Evolutionary conservation across 2,888 invertebrate genomes (phyloP), one percentile per base, ranked within the genome.

Genomic region (Dyspetes luteomarginatus): DNA sequence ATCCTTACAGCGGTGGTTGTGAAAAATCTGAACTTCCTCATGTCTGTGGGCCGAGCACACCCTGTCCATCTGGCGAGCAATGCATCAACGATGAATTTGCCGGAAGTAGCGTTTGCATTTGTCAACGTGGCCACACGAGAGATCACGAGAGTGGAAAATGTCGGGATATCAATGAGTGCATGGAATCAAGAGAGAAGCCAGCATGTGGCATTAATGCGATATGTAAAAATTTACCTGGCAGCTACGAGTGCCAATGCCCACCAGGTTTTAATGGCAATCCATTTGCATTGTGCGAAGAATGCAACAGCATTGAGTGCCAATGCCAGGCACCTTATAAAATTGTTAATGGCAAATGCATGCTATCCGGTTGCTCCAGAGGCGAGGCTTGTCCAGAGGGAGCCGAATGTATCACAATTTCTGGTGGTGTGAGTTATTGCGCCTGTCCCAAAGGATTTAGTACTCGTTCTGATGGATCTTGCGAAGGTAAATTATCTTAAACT

Each of bases 171-270:
- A 96, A 98, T 89, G 98, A 98, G 92, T 98, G 98, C 89, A 94
- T 95, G 2, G 95, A 96, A 86, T 93, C 95, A 28, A 92, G 94
- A 71, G 96, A 95, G 73, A 96, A 96, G 85, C 95, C 96, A 1
- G 96, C 97, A 17, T 98, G 98, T 92, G 98, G 98, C 0, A 92
- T 97, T 24, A 97, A 97, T 91, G 97, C 98, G 0, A 94, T 97
- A 75, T 98, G 98, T 89, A 97, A 97, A 91, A 98, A 98, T 92
- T 93, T 98, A 65, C 98, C 98, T 0, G 98, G 98, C 58, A 97
- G 97, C 89, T 98, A 98, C 89, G 97, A 97, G 92, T 98, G 98
- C 87, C 96, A 97, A 88, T 98, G 98, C 88, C 96, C 97, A 0
- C 93, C 95, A 28, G 97, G 97, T 36, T 97, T 96, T 90, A 97